Conservation (phyloP, 2,797 vertebrate species). For the Synaphobranchus kaupii region DNA sequence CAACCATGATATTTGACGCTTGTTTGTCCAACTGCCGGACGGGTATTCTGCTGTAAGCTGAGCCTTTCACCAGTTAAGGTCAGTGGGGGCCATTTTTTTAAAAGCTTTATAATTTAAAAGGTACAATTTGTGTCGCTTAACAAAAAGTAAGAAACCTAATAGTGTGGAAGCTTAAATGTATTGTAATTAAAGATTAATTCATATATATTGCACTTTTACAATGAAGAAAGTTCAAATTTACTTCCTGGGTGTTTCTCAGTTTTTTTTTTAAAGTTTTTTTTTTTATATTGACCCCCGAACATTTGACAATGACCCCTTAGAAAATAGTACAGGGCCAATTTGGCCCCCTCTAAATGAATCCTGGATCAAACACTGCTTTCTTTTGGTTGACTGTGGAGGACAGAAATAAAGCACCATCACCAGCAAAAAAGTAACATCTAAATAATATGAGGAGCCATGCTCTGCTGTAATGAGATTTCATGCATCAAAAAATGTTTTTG, state of each 20-base stretch:
- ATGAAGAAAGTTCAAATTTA: background rate
- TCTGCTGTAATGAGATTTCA: background rate
- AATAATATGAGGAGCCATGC: background rate
- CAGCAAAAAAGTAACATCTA: background rate
- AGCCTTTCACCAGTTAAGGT: too few species aligned
- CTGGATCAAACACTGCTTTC: too few species aligned
- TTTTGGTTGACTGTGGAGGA: too few species aligned
- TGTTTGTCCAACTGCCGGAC: too few species aligned
- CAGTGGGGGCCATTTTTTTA: too few species aligned
- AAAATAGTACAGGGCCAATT: background rate
- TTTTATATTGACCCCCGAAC: background rate
- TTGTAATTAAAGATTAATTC: background rate
- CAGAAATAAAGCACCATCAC: too few species aligned
- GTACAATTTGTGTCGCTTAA: too few species aligned
- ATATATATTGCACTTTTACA: background rate
- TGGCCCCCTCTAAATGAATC: too few species aligned
- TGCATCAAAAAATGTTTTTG: constrained; percentile 31
- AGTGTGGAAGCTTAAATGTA: background rate
- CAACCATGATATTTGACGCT: too few species aligned
- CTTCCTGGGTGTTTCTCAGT: background rate
- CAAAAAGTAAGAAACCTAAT: too few species aligned
- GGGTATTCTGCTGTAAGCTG: too few species aligned
- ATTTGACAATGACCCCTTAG: background rate
- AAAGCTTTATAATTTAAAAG: too few species aligned
- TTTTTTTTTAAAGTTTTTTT: background rate